A percentile compares a stretch with the other conserved stretches of the same genome.
phyloP scores from a whole-genome alignment of 2,113 vertebrate genomes.

The Maccullochella peelii region DNA sequence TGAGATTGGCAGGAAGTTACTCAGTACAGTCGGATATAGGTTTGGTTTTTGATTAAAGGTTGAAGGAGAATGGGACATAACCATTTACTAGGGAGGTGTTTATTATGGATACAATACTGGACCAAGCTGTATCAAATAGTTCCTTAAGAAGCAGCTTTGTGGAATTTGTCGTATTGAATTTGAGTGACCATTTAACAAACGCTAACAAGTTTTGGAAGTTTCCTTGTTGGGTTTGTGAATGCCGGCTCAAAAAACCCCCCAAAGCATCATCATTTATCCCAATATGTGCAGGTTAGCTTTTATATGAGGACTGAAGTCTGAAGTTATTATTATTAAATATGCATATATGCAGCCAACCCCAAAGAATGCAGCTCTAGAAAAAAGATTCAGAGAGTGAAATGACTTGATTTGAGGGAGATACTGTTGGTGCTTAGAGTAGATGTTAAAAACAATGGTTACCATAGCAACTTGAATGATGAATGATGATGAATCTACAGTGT shows the following conservation, averaged over 20 bases:
- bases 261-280: not conserved
- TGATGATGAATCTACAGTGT: not conserved
- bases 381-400: not conserved
- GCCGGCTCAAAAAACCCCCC: not conserved
- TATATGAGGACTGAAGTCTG: not conserved
- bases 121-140: not conserved
- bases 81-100: not conserved
- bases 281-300: not conserved
- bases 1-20: not conserved
- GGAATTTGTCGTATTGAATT: slow-evolving; percentile 3
- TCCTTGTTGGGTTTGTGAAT: not conserved
- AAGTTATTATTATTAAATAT: not conserved
- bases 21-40: not conserved
- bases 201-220: not conserved
- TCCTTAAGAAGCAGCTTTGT: not conserved
- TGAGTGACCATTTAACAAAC: not conserved
- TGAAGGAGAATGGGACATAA: too few relatives aligned
- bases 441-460: slow-evolving; percentile 2
- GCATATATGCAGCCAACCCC: not conserved
- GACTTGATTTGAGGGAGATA: not conserved
- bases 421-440: not conserved
- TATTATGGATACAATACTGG: not conserved
- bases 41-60: not conserved
- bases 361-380: not conserved
- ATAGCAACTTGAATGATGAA: not conserved